These are phyloP conservation scores for Drosophila subobscura DNA, from an alignment of 1,140 invertebrate species.

Conservation along the genomic window DNA sequence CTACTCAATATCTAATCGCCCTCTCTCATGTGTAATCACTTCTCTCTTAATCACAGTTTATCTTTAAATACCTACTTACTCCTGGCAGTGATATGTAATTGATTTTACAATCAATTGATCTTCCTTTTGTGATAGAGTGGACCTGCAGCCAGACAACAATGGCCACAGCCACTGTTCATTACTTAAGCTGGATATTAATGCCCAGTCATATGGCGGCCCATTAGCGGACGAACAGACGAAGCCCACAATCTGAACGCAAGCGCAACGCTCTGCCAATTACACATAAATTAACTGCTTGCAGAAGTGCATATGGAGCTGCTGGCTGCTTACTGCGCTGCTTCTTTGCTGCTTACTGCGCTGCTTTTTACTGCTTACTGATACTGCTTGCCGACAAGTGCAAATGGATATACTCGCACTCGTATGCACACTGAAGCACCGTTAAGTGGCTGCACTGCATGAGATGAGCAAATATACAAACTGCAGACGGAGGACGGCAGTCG, in stretches of 20 bases:
- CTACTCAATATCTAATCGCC: no score
- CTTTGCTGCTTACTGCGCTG: no score
- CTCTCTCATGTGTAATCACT: conserved; percentile 15
- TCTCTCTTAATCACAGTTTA: conserved; percentile 4
- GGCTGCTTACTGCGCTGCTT: conserved; percentile 21
- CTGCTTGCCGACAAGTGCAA: conserved; percentile 40
- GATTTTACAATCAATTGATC: conserved; percentile 47
- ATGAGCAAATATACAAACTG: conserved; percentile 26
- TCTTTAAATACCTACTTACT: conserved; percentile 6
- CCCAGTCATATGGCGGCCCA: conserved; percentile 57
- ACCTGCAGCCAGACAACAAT: conserved; percentile 29
- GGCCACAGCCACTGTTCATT: conserved; percentile 41
- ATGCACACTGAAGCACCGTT: conserved; percentile 70
- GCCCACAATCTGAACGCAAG: conserved; percentile 62
- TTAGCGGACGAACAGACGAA: conserved; percentile 28
- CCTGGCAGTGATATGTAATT: conserved; percentile 24
- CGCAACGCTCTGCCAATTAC: conserved; percentile 78
- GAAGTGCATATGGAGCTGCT: no score
- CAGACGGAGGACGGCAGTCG: conserved; percentile 14
- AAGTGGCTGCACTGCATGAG: conserved; percentile 65
- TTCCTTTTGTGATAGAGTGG: conserved; percentile 38
- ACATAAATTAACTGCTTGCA: conserved; percentile 69
- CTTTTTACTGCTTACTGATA: conserved; percentile 36
- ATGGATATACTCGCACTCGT: conserved; percentile 21
- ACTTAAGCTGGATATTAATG: conserved; percentile 55